Percentiles rank a stretch among this genome's conserved stretches.
Conservation (phyloP, 1,140 invertebrate genomes). For the Aphelenchoides besseyi region DNA sequence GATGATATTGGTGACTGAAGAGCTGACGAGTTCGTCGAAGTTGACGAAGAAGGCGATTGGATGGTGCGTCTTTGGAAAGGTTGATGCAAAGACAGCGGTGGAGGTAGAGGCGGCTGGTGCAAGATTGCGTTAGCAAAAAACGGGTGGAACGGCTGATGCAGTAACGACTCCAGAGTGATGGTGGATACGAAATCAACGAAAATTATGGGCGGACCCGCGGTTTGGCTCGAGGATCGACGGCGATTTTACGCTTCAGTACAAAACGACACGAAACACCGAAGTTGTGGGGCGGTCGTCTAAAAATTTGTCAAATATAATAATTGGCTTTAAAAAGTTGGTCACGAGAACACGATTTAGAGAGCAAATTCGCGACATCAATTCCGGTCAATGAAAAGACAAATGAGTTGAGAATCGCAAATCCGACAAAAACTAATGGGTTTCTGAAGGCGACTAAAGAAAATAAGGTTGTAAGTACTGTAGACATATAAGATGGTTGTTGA, state of each 20-base stretch:
- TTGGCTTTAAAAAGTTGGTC: too few relatives aligned
- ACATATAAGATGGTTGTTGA: too few relatives aligned
- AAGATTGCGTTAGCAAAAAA: not conserved
- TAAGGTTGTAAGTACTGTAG: too few relatives aligned
- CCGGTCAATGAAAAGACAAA: too few relatives aligned
- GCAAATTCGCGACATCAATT: too few relatives aligned
- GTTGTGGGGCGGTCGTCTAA: too few relatives aligned
- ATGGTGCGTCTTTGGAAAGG: not conserved
- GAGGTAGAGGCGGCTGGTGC: not conserved
- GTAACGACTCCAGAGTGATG: not conserved
- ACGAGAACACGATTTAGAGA: too few relatives aligned
- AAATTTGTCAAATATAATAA: too few relatives aligned
- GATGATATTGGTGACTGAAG: not conserved
- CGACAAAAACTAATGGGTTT: too few relatives aligned
- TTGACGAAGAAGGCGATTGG: not conserved
- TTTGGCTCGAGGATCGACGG: constrained; percentile 1
- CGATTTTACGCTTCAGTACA: not conserved
- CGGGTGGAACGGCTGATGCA: not conserved
- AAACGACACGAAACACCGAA: not conserved
- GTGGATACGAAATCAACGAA: not conserved
- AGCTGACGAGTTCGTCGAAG: not conserved
- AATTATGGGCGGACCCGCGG: not conserved
- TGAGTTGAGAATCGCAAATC: too few relatives aligned
- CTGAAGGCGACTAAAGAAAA: too few relatives aligned
- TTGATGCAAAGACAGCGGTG: not conserved